These are phyloP conservation scores for Lathamus discolor DNA, from an alignment of 2,113 vertebrate genomes.

Conservation along the genomic window DNA sequence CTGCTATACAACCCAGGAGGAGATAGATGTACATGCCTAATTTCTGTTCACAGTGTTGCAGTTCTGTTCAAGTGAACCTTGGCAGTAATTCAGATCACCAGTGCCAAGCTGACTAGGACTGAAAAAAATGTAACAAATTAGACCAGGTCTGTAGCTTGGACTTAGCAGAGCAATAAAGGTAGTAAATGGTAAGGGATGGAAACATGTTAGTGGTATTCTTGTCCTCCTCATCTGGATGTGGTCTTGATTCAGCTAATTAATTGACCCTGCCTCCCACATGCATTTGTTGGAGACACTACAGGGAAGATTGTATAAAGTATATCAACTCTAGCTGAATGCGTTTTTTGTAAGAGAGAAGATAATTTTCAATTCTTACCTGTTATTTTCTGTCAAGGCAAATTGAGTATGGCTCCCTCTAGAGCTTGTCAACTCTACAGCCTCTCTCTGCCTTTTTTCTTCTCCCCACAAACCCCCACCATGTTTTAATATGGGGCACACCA, in stretches of 20 bases:
- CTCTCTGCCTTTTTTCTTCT: background rate
- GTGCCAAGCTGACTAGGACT: background rate
- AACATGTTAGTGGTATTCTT: background rate
- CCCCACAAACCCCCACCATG: rapidly evolving
- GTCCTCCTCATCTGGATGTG: background rate
- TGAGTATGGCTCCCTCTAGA: slow-evolving; percentile 22
- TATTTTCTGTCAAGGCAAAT: slow-evolving; percentile 1
- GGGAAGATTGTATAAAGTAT: background rate
- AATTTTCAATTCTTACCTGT: background rate
- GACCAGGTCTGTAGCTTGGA: background rate
- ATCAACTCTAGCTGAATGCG: background rate
- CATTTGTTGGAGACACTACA: background rate
- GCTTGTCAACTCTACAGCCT: background rate
- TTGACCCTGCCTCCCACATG: background rate
- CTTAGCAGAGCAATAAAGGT: background rate
- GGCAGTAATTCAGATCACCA: background rate
- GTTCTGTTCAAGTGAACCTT: background rate
- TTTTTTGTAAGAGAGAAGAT: background rate
- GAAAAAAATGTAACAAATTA: slow-evolving; percentile 17
- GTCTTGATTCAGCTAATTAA: slow-evolving; percentile 33
- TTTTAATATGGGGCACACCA: background rate
- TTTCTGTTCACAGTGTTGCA: background rate
- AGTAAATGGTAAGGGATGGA: background rate
- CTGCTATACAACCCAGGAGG: background rate
- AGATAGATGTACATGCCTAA: background rate